phyloP scores from a whole-genome alignment of 2,113 vertebrate species.

The Carassius gibelio region DNA sequence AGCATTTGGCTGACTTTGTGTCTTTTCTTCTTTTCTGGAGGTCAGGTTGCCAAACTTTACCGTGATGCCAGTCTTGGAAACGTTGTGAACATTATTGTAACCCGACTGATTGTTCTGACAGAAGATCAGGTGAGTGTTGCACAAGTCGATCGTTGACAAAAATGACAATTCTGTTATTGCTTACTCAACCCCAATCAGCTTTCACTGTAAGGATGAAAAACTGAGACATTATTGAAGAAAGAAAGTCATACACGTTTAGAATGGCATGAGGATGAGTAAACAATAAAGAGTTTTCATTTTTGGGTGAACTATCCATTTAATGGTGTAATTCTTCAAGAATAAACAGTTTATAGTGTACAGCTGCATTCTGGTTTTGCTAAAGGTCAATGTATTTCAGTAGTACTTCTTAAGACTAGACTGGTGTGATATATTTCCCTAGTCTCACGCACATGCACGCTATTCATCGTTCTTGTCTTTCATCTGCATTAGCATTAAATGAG shows the following conservation, averaged over 20 bases:
- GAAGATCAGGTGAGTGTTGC: slow-evolving; percentile 91
- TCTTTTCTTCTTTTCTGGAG: slow-evolving; percentile 99
- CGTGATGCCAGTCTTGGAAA: slow-evolving; percentile 99
- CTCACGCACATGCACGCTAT: slow-evolving; percentile 14
- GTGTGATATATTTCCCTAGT: slow-evolving; percentile 16
- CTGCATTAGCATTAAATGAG: slow-evolving; percentile 25
- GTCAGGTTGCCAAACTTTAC: slow-evolving; percentile 99
- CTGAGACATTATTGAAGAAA: neutral
- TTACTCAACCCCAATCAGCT: neutral
- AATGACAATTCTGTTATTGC: neutral
- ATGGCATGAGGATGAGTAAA: neutral
- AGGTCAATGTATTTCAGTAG: neutral
- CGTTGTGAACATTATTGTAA: slow-evolving; percentile 99
- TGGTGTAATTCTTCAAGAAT: neutral
- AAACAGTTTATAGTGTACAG: neutral
- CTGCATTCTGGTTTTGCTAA: neutral
- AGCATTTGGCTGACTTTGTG: slow-evolving; percentile 97
- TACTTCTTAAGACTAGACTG: neutral
- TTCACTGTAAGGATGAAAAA: neutral
- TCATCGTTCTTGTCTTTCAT: slow-evolving; percentile 24
- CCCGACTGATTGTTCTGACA: slow-evolving; percentile 94
- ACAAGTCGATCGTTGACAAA: neutral
- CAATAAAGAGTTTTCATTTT: neutral
- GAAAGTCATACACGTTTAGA: neutral
- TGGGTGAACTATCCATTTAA: neutral